Evolutionary conservation across 2,797 vertebrate species (phyloP).

Genomic region (Pipistrellus pygmaeus): DNA sequence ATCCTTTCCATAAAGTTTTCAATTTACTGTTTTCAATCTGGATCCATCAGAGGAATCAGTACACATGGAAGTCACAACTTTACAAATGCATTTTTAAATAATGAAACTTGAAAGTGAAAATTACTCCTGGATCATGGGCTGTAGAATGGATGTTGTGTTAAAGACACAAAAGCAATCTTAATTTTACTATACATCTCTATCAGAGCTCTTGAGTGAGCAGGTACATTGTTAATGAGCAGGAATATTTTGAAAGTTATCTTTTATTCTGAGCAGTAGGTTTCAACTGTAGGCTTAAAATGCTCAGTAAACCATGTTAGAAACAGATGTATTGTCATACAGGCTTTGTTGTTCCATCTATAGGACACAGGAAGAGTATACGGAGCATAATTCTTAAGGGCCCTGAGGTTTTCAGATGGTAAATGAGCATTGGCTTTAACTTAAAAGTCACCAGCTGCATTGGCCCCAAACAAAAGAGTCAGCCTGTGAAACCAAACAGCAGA

Average conservation of each 20-base stretch:
- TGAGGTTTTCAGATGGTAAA: too few species aligned
- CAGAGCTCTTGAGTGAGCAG: background rate
- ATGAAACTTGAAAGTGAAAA: background rate
- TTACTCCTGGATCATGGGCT: background rate
- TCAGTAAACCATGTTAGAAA: background rate
- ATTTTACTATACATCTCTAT: background rate
- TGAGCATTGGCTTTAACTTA: too few species aligned
- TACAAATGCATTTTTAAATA: background rate
- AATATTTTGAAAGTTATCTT: background rate
- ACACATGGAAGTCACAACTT: background rate
- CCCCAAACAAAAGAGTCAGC: too few species aligned
- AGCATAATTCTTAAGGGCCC: too few species aligned
- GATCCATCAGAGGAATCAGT: background rate
- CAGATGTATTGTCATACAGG: background rate
- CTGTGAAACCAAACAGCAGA: too few species aligned
- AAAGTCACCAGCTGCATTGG: too few species aligned
- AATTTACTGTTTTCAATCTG: background rate
- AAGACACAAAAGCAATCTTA: background rate
- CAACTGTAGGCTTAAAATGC: background rate
- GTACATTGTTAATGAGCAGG: background rate
- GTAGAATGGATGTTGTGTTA: background rate
- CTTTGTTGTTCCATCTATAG: background rate
- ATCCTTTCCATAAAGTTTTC: background rate
- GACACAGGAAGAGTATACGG: too few species aligned
- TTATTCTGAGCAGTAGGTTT: background rate